A percentile compares a stretch with the other conserved stretches of the same genome.
Conservation (phyloP, 2,888 invertebrate species). For the Ernsta delagoae region DNA sequence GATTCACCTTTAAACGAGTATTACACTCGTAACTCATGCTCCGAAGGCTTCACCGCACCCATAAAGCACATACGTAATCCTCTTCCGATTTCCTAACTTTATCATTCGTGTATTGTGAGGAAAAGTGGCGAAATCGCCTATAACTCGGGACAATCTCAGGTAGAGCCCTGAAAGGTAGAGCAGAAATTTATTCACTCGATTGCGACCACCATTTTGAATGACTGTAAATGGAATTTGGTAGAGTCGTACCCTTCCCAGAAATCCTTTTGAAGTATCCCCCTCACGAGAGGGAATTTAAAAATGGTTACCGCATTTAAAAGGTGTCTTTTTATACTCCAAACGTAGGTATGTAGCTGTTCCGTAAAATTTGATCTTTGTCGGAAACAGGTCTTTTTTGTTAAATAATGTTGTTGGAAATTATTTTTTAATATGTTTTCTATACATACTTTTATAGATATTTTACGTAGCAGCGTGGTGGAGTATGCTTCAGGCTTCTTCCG, state of each 20-base stretch:
- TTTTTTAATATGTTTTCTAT: too few species aligned
- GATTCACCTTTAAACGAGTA: too few species aligned
- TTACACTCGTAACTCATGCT: background rate
- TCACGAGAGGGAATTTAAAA: constrained; percentile 2
- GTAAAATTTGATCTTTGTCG: too few species aligned
- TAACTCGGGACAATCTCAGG: constrained; percentile 9
- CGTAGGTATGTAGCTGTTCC: too few species aligned
- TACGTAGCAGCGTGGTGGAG: too few species aligned
- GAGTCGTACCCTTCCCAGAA: constrained; percentile 1
- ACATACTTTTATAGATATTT: too few species aligned
- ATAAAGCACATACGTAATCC: background rate
- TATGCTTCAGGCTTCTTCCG: too few species aligned
- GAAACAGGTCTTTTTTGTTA: too few species aligned
- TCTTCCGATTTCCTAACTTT: background rate
- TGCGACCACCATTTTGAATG: constrained; percentile 3
- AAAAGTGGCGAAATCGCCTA: constrained; percentile 4
- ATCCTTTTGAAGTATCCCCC: constrained; percentile 5
- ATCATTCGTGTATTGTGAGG: background rate
- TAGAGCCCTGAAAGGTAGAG: constrained; percentile 7
- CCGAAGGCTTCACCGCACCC: background rate
- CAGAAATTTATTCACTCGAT: constrained; percentile 25
- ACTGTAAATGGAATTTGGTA: background rate
- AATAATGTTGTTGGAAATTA: too few species aligned
- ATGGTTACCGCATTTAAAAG: background rate
- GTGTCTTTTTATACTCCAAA: background rate